Evolutionary conservation across 2,113 vertebrate species (phyloP).

Genomic region (Heterocephalus glaber): DNA sequence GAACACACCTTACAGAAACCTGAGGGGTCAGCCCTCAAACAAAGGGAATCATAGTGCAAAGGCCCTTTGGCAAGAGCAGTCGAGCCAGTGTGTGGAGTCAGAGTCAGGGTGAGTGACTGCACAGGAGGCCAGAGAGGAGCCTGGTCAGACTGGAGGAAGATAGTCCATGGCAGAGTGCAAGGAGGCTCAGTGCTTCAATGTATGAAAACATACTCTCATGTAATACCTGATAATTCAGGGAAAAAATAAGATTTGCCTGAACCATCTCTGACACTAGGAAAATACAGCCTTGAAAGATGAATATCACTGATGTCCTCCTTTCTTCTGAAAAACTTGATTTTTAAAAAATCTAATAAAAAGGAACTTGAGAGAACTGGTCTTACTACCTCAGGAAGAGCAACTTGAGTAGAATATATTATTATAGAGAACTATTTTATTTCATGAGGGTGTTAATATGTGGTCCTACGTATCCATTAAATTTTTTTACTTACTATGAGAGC

Average conservation of each 20-base stretch:
- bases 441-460: background rate
- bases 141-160: background rate
- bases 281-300: slow-evolving; percentile 29
- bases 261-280: slow-evolving; percentile 25
- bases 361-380: slow-evolving; percentile 52
- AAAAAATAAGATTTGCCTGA: slow-evolving; percentile 43
- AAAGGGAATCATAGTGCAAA: background rate
- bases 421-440: slow-evolving; percentile 3
- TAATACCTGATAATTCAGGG: slow-evolving; percentile 5
- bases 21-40: background rate
- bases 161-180: background rate
- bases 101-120: background rate
- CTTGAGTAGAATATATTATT: slow-evolving; percentile 35
- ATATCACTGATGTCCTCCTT: slow-evolving; percentile 8
- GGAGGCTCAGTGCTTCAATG: background rate
- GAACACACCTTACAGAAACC: background rate
- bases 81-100: background rate
- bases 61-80: background rate
- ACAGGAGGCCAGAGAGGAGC: background rate
- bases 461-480: background rate
- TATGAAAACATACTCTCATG: background rate
- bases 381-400: slow-evolving; percentile 13
- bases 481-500: background rate
- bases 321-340: slow-evolving; percentile 36
- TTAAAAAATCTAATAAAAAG: slow-evolving; percentile 52